phyloP scores from a whole-genome alignment of 2,797 vertebrate species.

The Pristis pectinata region DNA sequence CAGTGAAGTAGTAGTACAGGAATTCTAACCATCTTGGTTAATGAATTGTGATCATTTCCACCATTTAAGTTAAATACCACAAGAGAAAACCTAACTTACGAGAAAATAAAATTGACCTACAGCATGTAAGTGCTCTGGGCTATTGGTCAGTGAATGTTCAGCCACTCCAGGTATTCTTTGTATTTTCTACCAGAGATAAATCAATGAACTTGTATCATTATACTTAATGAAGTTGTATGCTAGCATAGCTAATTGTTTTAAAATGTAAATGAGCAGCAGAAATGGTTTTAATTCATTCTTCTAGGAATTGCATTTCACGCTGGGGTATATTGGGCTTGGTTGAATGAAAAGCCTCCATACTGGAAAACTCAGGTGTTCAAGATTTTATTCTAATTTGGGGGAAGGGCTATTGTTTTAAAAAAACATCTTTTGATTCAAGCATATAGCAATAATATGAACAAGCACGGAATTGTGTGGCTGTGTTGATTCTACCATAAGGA shows the following conservation, averaged over 20 bases:
- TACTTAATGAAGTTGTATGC: conserved; percentile 24
- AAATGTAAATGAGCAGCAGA: conserved; percentile 28
- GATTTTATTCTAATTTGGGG: neutral
- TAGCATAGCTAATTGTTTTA: conserved; percentile 9
- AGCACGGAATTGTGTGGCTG: neutral
- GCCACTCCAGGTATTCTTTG: conserved; percentile 18
- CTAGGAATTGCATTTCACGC: neutral
- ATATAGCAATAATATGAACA: neutral
- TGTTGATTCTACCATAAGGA: neutral
- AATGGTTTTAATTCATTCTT: neutral
- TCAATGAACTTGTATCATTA: conserved; percentile 24
- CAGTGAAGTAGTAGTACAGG: too few relatives aligned
- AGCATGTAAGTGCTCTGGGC: neutral
- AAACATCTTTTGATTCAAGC: neutral
- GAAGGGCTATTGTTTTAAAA: neutral
- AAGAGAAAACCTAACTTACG: neutral
- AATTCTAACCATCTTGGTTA: conserved; percentile 13
- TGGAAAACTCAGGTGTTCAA: neutral
- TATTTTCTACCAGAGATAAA: neutral
- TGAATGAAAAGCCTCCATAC: neutral
- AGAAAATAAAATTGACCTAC: conserved; percentile 27
- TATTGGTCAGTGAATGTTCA: neutral
- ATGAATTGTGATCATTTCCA: conserved; percentile 16
- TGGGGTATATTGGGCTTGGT: neutral
- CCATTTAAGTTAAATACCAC: conserved; percentile 28